Percentiles rank a stretch among this genome's conserved stretches.
These are phyloP conservation scores for Silurus glanis DNA, from an alignment of 2,113 vertebrate genomes.

Conservation along the genomic window DNA sequence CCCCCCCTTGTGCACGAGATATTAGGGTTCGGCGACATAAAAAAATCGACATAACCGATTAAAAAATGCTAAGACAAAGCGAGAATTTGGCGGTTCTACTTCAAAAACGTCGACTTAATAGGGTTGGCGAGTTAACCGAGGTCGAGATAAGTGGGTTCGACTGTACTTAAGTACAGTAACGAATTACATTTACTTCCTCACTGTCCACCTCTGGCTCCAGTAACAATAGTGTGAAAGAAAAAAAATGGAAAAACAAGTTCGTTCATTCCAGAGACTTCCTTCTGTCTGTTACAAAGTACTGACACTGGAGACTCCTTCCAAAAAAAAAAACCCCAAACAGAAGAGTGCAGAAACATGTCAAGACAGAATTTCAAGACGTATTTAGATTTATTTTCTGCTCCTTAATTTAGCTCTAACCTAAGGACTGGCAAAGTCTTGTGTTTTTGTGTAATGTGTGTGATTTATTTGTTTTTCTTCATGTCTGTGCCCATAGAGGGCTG, in stretches of 20 bases:
- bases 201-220: background rate
- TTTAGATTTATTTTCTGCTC: background rate
- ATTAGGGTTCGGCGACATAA: too few species aligned
- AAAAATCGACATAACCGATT: too few species aligned
- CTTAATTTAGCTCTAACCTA: background rate
- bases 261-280: background rate
- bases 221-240: background rate
- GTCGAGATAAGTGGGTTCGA: too few species aligned
- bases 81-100: too few species aligned
- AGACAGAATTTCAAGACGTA: background rate
- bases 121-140: too few species aligned
- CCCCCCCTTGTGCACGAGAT: too few species aligned
- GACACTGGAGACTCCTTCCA: background rate
- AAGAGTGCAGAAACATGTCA: background rate
- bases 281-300: background rate
- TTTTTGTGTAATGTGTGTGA: conserved; percentile 11
- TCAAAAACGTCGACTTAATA: too few species aligned
- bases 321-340: too few species aligned
- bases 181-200: too few species aligned
- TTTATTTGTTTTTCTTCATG: background rate
- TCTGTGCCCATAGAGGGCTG: background rate
- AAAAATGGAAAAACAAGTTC: background rate
- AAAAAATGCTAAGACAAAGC: too few species aligned
- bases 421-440: background rate
- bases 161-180: too few species aligned